Evolutionary conservation across 2,888 invertebrate genomes (phyloP).

Genomic region (Dolomedes plantarius): DNA sequence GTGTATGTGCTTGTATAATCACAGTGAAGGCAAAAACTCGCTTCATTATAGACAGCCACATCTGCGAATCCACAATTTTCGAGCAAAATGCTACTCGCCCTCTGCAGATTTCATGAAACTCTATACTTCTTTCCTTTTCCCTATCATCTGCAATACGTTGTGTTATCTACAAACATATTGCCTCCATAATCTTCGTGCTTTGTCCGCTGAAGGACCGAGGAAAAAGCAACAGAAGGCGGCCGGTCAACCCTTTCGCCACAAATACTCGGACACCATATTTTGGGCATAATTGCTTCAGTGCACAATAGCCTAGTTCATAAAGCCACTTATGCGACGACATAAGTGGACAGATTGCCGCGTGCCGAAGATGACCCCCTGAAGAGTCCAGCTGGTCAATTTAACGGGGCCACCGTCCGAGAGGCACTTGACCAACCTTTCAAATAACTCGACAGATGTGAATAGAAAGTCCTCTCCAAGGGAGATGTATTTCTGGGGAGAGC

Average conservation of each 20-base stretch:
- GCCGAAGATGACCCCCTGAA: conserved; percentile 57
- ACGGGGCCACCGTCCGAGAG: background rate
- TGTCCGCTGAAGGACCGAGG: too few species aligned
- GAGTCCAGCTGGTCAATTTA: conserved; percentile 53
- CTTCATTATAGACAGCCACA: too few species aligned
- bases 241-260: background rate
- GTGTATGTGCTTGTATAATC: too few species aligned
- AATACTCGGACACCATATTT: background rate
- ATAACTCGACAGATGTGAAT: background rate
- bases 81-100: too few species aligned
- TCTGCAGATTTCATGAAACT: too few species aligned
- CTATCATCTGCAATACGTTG: too few species aligned
- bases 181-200: too few species aligned
- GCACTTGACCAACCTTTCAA: conserved; percentile 1
- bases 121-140: too few species aligned
- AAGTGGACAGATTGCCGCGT: conserved; percentile 61
- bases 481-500: too few species aligned
- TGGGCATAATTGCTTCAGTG: background rate
- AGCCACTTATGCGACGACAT: background rate
- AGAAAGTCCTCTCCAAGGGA: background rate
- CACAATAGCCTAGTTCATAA: background rate
- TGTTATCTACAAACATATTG: too few species aligned
- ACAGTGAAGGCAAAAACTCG: too few species aligned
- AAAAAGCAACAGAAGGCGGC: background rate
- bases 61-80: too few species aligned